A percentile compares a stretch with the other conserved stretches of the same genome.
These are phyloP conservation scores for Philaethria dido DNA, from an alignment of 2,888 invertebrate genomes.

Conservation along the genomic window DNA sequence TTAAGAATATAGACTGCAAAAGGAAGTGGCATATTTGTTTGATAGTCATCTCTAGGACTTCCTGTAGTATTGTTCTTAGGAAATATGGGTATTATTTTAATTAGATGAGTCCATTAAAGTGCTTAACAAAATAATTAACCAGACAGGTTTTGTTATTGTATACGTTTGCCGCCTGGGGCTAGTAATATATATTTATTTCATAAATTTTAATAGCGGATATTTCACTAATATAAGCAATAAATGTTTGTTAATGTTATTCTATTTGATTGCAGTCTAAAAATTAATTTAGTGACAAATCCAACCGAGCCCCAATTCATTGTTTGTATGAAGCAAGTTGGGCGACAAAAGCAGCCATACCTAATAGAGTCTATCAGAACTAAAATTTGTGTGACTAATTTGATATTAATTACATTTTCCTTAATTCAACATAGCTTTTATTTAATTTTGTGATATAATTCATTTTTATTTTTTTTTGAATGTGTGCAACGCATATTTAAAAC, in stretches of 20 bases:
- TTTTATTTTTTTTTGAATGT: neutral
- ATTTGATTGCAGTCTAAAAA: too few species aligned
- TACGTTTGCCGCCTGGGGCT: neutral
- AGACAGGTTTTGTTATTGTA: slow-evolving; percentile 1
- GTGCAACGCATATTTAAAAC: neutral
- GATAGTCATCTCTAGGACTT: slow-evolving; percentile 26
- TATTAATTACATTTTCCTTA: too few species aligned
- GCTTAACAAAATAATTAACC: neutral
- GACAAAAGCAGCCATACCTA: too few species aligned
- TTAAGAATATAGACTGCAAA: neutral
- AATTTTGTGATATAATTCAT: neutral
- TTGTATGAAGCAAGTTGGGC: too few species aligned
- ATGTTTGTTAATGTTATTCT: too few species aligned
- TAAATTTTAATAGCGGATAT: neutral
- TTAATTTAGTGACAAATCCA: too few species aligned
- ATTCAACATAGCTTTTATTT: too few species aligned
- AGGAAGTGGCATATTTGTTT: slow-evolving; percentile 16
- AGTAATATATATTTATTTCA: neutral
- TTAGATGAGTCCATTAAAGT: slow-evolving; percentile 8
- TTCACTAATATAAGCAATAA: too few species aligned
- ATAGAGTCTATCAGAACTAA: too few species aligned
- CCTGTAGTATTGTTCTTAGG: slow-evolving; percentile 33
- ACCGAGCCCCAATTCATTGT: too few species aligned
- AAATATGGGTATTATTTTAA: slow-evolving; percentile 13
- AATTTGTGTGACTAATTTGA: neutral